phyloP scores from a whole-genome alignment of 2,113 vertebrate species.

The Zosterops borbonicus region DNA sequence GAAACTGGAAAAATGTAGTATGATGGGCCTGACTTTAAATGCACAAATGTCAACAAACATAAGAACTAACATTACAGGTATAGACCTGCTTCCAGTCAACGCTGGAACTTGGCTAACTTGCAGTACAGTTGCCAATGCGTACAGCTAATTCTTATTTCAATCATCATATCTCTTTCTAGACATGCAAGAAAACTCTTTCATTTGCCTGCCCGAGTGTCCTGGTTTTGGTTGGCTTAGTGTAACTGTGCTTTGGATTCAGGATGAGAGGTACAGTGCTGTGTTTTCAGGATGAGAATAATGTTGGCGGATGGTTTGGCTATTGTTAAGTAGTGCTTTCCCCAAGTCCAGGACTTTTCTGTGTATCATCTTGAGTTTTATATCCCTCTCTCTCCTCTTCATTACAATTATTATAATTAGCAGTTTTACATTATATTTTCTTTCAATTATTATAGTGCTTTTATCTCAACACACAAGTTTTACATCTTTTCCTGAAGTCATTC shows the following conservation, averaged over 20 bases:
- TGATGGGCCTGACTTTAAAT: background rate
- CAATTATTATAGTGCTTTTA: background rate
- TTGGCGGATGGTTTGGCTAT: no score
- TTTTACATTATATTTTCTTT: background rate
- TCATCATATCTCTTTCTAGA: background rate
- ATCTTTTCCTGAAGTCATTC: background rate
- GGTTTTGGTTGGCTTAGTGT: background rate
- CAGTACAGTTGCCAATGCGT: fast-evolving
- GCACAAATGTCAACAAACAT: background rate
- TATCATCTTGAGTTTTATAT: background rate
- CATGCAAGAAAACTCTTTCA: background rate
- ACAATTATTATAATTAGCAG: background rate
- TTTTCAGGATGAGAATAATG: background rate
- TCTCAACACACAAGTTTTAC: background rate
- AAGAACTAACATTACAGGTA: background rate
- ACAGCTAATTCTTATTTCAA: background rate
- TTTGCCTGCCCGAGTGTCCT: background rate
- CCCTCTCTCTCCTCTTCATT: background rate
- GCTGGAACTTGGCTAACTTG: background rate
- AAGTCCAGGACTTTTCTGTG: background rate
- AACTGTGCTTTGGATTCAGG: background rate
- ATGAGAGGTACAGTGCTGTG: background rate
- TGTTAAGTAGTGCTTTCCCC: background rate
- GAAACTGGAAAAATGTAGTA: background rate
- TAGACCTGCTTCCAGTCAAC: background rate